Percentiles rank a stretch among this genome's conserved stretches.
These are phyloP conservation scores for Rhizomys pruinosus DNA, from an alignment of 2,113 vertebrate species.

Conservation along the genomic window DNA sequence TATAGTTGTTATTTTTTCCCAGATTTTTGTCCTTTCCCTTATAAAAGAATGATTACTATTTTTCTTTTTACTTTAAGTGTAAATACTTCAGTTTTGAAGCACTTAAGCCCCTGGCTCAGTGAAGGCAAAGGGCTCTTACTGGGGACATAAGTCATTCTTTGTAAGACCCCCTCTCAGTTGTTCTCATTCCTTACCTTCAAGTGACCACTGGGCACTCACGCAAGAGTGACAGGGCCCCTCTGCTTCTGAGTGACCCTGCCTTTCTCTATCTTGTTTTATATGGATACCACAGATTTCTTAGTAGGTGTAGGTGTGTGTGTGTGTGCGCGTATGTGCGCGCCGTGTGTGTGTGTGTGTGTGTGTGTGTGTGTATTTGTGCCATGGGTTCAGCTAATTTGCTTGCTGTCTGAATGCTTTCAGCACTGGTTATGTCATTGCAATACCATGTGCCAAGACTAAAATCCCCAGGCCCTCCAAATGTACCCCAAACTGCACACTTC, in stretches of 20 bases:
- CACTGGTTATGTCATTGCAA: no score
- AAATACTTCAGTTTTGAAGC: background rate
- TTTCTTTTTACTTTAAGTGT: background rate
- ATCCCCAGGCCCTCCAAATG: no score
- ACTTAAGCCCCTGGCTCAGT: background rate
- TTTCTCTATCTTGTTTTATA: background rate
- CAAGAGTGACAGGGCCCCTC: background rate
- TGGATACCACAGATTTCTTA: background rate
- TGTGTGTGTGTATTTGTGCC: no score
- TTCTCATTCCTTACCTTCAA: background rate
- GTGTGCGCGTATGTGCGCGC: background rate
- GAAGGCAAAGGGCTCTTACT: background rate
- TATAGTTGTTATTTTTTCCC: background rate
- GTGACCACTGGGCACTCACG: background rate
- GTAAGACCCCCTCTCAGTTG: background rate
- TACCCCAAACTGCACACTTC: background rate
- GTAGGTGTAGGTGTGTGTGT: background rate
- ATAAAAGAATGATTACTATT: background rate
- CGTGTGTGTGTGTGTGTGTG: background rate
- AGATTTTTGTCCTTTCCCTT: background rate
- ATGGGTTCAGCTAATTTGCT: background rate
- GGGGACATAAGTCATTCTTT: background rate
- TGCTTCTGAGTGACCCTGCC: no score
- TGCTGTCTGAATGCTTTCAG: background rate
- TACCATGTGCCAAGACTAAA: background rate